phyloP scores from a whole-genome alignment of 2,113 vertebrate species.

The Merops nubicus region DNA sequence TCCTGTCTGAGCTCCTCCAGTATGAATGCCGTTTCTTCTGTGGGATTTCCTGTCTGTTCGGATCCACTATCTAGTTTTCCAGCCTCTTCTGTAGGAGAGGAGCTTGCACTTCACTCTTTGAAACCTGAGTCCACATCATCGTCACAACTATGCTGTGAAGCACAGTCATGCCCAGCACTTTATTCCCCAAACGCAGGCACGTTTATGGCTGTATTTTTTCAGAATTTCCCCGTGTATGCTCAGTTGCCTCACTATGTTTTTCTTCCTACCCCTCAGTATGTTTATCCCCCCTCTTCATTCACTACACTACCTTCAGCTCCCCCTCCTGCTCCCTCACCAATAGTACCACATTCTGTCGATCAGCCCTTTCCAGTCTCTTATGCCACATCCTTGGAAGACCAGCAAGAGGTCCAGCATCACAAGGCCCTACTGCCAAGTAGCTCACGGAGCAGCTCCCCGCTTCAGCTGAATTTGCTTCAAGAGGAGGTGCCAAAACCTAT shows the following conservation, averaged over 20 bases:
- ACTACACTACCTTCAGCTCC: neutral
- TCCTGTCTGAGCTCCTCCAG: constrained; percentile 58
- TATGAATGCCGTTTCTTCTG: constrained; percentile 14
- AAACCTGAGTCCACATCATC: neutral
- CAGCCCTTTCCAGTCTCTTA: neutral
- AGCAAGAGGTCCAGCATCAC: neutral
- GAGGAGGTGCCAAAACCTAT: constrained; percentile 79
- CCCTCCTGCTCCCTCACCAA: neutral
- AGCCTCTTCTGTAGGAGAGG: neutral
- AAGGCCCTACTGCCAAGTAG: constrained; percentile 64
- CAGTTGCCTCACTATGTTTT: constrained; percentile 30
- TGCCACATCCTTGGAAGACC: constrained; percentile 7
- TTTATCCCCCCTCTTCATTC: neutral
- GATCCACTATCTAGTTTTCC: constrained; percentile 53
- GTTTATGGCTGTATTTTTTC: constrained; percentile 81
- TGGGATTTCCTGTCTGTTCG: constrained; percentile 58
- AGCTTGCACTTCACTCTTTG: neutral
- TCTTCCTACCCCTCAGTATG: constrained; percentile 37
- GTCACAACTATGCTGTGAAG: neutral
- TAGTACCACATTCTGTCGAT: neutral
- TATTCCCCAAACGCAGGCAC: constrained; percentile 66
- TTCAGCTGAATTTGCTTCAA: constrained; percentile 87
- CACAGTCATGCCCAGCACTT: constrained; percentile 36
- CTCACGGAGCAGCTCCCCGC: constrained; percentile 85
- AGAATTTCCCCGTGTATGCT: constrained; percentile 67